A percentile compares a stretch with the other conserved stretches of the same genome.
Conservation (phyloP, 2,888 invertebrate species). For the Drosophila eohydei region DNA sequence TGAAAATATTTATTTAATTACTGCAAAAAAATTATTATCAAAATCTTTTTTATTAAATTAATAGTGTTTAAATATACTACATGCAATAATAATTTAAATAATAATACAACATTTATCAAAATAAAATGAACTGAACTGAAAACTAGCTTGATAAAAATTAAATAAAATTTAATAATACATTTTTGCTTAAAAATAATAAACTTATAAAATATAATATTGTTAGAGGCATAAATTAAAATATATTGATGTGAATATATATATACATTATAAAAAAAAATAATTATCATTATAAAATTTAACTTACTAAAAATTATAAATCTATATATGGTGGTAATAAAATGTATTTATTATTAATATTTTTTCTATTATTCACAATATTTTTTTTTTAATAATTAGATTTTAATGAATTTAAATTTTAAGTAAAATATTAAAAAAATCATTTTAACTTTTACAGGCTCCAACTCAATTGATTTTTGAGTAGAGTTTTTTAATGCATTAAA, state of each 20-base stretch:
- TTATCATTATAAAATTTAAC: not conserved
- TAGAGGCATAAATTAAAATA: not conserved
- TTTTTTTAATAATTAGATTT: not conserved
- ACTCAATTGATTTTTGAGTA: conserved; percentile 15
- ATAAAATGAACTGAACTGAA: not conserved
- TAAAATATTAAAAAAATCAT: not conserved
- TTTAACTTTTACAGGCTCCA: not conserved
- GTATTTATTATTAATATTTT: not conserved
- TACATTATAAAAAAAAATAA: not conserved
- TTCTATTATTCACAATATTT: not conserved
- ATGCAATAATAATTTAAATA: not conserved
- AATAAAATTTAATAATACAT: not conserved
- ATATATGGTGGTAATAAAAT: not conserved
- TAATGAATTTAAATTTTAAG: not conserved
- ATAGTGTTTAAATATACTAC: not conserved
- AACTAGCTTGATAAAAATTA: not conserved
- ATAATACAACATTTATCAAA: not conserved
- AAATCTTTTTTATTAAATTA: not conserved
- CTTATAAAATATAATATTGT: not conserved
- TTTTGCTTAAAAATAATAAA: not conserved
- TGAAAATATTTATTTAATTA: not conserved
- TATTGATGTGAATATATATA: no score
- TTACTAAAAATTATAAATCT: not conserved
- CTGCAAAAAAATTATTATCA: not conserved
- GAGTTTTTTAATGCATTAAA: not conserved